Evolutionary conservation across 2,113 vertebrate genomes (phyloP).

Genomic region (Oreochromis spilurus): DNA sequence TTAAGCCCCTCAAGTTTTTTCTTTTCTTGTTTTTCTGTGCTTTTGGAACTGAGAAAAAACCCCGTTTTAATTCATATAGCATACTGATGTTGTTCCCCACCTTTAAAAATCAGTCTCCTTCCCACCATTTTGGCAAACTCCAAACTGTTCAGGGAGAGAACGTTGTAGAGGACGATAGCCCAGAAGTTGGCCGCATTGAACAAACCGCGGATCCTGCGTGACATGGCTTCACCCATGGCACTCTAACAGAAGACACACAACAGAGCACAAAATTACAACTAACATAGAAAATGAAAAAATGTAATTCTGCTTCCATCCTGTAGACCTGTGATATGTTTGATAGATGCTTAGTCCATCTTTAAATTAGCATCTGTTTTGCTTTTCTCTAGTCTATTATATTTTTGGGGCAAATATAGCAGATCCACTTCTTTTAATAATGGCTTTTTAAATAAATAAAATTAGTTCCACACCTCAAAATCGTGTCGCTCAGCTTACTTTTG

Average conservation of each 20-base stretch:
- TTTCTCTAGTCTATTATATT: background rate
- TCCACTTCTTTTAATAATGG: accelerated
- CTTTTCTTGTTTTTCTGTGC: background rate
- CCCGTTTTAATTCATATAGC: background rate
- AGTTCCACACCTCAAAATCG: background rate
- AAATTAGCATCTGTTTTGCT: background rate
- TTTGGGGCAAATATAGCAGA: background rate
- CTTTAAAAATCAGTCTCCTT: conserved; percentile 80
- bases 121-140: conserved; percentile 89
- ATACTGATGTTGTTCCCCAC: conserved; percentile 31
- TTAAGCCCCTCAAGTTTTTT: background rate
- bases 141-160: conserved; percentile 90
- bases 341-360: background rate
- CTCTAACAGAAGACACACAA: conserved; percentile 53
- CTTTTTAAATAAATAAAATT: background rate
- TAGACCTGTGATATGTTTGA: background rate
- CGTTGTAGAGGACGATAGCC: conserved; percentile 92
- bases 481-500: background rate
- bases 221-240: conserved; percentile 82
- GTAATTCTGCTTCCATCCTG: background rate
- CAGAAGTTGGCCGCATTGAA: conserved; percentile 95
- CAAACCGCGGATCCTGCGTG: conserved; percentile 83
- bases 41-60: background rate
- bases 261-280: background rate
- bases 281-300: background rate